Evolutionary conservation across 2,797 vertebrate species (phyloP).

Genomic region (Enteromius unitaeniatus): DNA sequence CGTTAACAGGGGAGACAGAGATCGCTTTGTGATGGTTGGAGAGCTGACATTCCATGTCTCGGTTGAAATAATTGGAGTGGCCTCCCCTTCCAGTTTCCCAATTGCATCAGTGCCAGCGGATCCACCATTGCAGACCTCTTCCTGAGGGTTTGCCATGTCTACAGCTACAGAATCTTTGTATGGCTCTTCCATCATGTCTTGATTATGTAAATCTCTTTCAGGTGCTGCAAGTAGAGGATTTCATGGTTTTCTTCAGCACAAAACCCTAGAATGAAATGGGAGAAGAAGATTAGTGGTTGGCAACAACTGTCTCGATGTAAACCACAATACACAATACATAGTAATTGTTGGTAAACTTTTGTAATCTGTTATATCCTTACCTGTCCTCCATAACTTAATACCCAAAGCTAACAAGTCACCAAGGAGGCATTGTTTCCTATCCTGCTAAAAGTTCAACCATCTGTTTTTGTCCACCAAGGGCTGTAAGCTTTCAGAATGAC

Average conservation of each 20-base stretch:
- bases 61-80: constrained; percentile 78
- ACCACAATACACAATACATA: background rate
- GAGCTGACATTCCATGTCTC: constrained; percentile 85
- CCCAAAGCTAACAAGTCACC: constrained; percentile 30
- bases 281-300: constrained; percentile 34
- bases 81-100: constrained; percentile 84
- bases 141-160: constrained; percentile 80
- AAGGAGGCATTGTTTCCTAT: constrained; percentile 22
- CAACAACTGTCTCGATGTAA: background rate
- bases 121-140: constrained; percentile 67
- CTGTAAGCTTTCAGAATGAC: constrained; percentile 50
- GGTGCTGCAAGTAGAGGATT: constrained; percentile 66
- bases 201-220: constrained; percentile 63
- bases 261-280: constrained; percentile 51
- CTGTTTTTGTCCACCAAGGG: constrained; percentile 25
- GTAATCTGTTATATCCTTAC: background rate
- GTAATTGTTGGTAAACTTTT: background rate
- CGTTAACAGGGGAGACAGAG: constrained; percentile 79
- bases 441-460: constrained; percentile 32
- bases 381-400: constrained; percentile 5
- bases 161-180: constrained; percentile 81
- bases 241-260: constrained; percentile 62
- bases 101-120: constrained; percentile 55
- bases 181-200: constrained; percentile 83
- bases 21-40: constrained; percentile 85